Percentiles rank a stretch among this genome's conserved stretches.
Evolutionary conservation across 1,140 invertebrate species (phyloP).

Genomic region (Conus ventricosus): DNA sequence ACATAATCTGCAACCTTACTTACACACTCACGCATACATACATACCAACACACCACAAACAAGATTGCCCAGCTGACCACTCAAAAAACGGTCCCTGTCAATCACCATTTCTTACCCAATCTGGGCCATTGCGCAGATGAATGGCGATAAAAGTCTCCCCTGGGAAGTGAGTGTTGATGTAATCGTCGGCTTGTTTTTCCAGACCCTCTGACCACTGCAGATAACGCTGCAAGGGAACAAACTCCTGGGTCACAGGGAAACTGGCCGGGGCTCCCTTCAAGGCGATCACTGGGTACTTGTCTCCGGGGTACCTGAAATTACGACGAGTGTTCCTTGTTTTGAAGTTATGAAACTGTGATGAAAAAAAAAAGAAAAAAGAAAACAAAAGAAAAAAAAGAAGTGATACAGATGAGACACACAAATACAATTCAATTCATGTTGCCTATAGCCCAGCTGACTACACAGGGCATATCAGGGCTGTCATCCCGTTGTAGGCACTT

Average conservation of each 20-base stretch:
- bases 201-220: constrained; percentile 88
- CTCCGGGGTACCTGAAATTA: constrained; percentile 79
- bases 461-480: too few species aligned
- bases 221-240: constrained; percentile 88
- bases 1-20: not conserved
- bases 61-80: not conserved
- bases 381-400: too few species aligned
- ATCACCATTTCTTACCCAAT: constrained; percentile 84
- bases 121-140: constrained; percentile 95
- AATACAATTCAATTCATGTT: too few species aligned
- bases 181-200: constrained; percentile 81
- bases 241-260: constrained; percentile 93
- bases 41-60: not conserved
- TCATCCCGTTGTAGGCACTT: too few species aligned
- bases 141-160: constrained; percentile 89
- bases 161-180: constrained; percentile 85
- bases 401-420: too few species aligned
- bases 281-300: constrained; percentile 82
- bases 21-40: not conserved
- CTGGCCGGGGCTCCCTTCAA: constrained; percentile 91
- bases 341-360: too few species aligned
- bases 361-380: too few species aligned
- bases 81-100: too few species aligned
- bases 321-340: not conserved
- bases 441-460: too few species aligned